Base-by-base conservation (phyloP, 2,888 invertebrate genomes). In the Noctua comes region DNA sequence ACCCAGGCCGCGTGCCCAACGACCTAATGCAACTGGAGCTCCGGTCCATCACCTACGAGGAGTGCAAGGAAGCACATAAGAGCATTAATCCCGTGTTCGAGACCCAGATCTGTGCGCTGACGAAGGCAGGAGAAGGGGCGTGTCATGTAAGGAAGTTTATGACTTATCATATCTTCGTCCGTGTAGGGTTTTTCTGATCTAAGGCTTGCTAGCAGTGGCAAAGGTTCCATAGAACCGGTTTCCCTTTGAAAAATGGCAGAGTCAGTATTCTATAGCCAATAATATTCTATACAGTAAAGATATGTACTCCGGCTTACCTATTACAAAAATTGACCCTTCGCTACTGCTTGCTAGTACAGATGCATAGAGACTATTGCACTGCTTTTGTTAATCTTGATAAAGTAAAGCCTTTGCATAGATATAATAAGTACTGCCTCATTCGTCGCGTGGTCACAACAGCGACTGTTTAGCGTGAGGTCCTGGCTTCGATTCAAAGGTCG, bases 61-160 rank as follows among this genome's bases (percentile, higher is more conserved):
- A 96, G 78, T 97, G 97, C 84, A 95, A 95, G 82, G 90, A 94
- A 16, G 96, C 96, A 0, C 97, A 97, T 76, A 92, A 94, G 71
- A 93, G 93, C n/a, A 92, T 95, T 16, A 93, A 94, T 68, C 95
- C 95, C 1, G 96, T 97, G 0, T 97, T 96, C 85, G 91, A 96
- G 40, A 97, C 97, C 0, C 97, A 97, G 86, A 93, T 97, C 43
- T 97, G 97, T 84, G 97, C 97, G 1, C 91, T 97, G 27, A 95
- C 95, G 0, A 93, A 95, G 48, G 92, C 93, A 0, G 97, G 97
- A 0, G 95, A 97, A 80, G 97, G 97, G 0, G 97, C 97, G 77
- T 97, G 97, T 78, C 97, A 97, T 89, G 97, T 97, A 80, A 94
- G 96, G 6, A 24, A 64, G 4, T 24, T 59, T 46, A 8, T 43